A percentile compares a stretch with the other conserved stretches of the same genome.
Evolutionary conservation across 2,888 invertebrate species (phyloP).

Genomic region (Thysanoteuthis rhombus): DNA sequence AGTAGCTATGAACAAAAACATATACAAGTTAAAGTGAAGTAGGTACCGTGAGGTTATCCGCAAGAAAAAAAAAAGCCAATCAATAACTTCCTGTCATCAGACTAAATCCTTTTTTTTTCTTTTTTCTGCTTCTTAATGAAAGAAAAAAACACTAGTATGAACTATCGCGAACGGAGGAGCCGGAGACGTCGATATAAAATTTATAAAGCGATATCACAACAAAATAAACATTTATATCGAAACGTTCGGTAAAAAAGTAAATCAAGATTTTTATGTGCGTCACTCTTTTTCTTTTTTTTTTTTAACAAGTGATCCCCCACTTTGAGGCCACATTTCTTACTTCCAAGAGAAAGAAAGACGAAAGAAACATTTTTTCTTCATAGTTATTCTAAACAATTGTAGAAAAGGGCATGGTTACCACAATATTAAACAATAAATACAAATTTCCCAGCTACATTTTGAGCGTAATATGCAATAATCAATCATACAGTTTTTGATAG

Average conservation of each 20-base stretch:
- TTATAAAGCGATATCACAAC: background rate
- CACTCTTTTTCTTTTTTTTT: background rate
- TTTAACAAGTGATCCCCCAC: conserved; percentile 12
- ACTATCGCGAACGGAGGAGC: too few relatives aligned
- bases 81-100: too few relatives aligned
- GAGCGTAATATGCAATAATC: background rate
- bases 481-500: background rate
- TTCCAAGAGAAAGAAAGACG: background rate
- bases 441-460: background rate
- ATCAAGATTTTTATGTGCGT: background rate
- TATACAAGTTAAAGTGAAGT: background rate
- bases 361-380: background rate
- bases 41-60: background rate
- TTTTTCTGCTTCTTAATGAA: too few relatives aligned
- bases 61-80: background rate
- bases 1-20: background rate
- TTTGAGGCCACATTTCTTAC: conserved; percentile 12
- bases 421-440: background rate
- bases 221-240: background rate
- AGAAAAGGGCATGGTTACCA: background rate
- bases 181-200: background rate
- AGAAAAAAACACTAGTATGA: too few relatives aligned
- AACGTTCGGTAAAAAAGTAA: background rate
- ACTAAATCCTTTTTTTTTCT: background rate
- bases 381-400: background rate